Evolutionary conservation across 2,888 invertebrate species (phyloP), one percentile per base, ranked within the genome.

Genomic region (Agrilus mali): DNA sequence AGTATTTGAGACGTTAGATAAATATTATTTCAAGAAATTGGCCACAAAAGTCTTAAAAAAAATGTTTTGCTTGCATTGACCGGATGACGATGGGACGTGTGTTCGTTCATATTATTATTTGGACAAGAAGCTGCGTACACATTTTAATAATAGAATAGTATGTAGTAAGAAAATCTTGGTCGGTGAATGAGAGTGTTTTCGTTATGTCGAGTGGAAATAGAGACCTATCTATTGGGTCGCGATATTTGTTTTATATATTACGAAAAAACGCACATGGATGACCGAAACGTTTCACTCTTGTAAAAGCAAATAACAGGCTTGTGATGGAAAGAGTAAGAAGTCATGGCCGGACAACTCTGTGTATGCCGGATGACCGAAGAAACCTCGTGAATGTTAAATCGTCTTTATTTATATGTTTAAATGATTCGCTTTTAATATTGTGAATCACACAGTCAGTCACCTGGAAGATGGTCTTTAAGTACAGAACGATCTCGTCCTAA

Each of bases 291-390:
- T 47, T 48, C 39, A 40, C 36, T 32, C 43, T 45, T 46, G 42
- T 44, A 43, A 20, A 22, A 46, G 45, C 43, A 48, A 48, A n/a
- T n/a, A n/a, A 48, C 47, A 50, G 47, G 50, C 48, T 48, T 48
- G 38, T 45, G 47, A 43, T 44, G 44, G 39, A 41, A 44, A 40
- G 48, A 27, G 6, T 3, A 20, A 31, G 45, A 38, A 47, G 50
- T 50, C 50, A 50, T 46, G 50, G 50, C 46, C 50, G 50, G 50
- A 37, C 50, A 49, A 47, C 43, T n/a, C n/a, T n/a, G n/a, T n/a
- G n/a, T 49, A 44, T 49, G 47, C 49, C 47, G 49, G 49, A 50
- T 50, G 50, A 45, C 47, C 47, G 45, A 34, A 40, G 43, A 42
- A 39, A 44, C 47, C 43, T 50, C 47, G 42, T 50, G 49, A 47